Conservation (phyloP, 92 coral and sea anemone species). For the Palythoa caribaeorum region DNA sequence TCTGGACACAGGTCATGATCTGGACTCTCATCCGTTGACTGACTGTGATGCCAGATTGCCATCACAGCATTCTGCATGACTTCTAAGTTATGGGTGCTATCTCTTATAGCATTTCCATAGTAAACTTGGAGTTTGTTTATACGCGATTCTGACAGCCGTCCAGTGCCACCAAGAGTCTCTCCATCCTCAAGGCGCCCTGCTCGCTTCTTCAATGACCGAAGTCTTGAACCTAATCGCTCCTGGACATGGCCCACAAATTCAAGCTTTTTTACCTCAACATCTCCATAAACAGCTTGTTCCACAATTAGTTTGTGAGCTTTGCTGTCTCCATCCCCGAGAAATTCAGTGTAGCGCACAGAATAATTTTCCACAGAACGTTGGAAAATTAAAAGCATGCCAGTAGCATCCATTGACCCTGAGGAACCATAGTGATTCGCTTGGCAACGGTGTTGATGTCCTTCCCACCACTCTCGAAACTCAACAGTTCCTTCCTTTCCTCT, state of each 20-base stretch:
- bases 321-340: slow-evolving; percentile 68
- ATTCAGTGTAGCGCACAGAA: slow-evolving; percentile 48
- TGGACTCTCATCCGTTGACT: slow-evolving; percentile 58
- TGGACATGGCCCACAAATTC: slow-evolving; percentile 75
- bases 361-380: slow-evolving; percentile 61
- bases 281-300: slow-evolving; percentile 58
- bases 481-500: slow-evolving; percentile 47
- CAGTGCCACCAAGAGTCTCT: slow-evolving; percentile 59
- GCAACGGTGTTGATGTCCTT: slow-evolving; percentile 58
- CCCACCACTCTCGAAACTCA: slow-evolving; percentile 67
- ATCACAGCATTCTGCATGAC: slow-evolving; percentile 62
- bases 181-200: slow-evolving; percentile 55
- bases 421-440: slow-evolving; percentile 57
- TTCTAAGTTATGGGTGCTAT: slow-evolving; percentile 48
- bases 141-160: slow-evolving; percentile 56
- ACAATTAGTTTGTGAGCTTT: slow-evolving; percentile 52
- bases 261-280: slow-evolving; percentile 38
- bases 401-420: slow-evolving; percentile 67
- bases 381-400: slow-evolving; percentile 55
- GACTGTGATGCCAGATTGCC: slow-evolving; percentile 70
- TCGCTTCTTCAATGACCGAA: slow-evolving; percentile 65
- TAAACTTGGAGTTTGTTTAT: slow-evolving; percentile 56
- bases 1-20: slow-evolving; percentile 49
- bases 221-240: slow-evolving; percentile 61
- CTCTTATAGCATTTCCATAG: slow-evolving; percentile 66